Conservation (phyloP, 2,113 vertebrate genomes). For the Herpetotheres cachinnans region DNA sequence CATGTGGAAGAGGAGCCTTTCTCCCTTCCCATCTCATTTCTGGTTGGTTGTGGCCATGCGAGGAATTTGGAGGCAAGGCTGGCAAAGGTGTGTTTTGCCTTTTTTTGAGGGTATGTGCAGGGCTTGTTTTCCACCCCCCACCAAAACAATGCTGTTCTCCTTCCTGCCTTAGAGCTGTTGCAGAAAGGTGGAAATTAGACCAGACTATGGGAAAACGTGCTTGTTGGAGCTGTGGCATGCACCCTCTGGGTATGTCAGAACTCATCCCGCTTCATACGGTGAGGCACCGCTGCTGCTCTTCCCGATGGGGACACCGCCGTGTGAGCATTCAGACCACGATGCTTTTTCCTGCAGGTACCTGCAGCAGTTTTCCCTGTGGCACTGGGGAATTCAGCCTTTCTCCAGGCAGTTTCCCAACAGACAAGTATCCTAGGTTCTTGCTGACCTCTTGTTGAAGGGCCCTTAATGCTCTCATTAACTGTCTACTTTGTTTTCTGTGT, state of each 20-base stretch:
- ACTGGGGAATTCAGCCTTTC: background rate
- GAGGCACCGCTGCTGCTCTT: background rate
- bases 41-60: accelerated
- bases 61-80: background rate
- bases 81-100: background rate
- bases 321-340: background rate
- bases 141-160: accelerated
- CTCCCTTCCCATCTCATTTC: background rate
- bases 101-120: accelerated
- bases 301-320: accelerated
- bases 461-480: accelerated
- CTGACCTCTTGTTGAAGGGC: background rate
- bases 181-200: background rate
- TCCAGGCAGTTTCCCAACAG: background rate
- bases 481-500: background rate
- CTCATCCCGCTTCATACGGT: background rate
- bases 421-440: background rate
- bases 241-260: background rate
- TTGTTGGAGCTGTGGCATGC: background rate
- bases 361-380: accelerated
- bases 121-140: background rate
- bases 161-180: background rate
- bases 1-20: background rate
- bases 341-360: background rate
- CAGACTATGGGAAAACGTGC: accelerated